Percentiles rank a stretch among this genome's conserved stretches.
Evolutionary conservation across 1,140 invertebrate genomes (phyloP).

Genomic region (Apocrypta bakeri): DNA sequence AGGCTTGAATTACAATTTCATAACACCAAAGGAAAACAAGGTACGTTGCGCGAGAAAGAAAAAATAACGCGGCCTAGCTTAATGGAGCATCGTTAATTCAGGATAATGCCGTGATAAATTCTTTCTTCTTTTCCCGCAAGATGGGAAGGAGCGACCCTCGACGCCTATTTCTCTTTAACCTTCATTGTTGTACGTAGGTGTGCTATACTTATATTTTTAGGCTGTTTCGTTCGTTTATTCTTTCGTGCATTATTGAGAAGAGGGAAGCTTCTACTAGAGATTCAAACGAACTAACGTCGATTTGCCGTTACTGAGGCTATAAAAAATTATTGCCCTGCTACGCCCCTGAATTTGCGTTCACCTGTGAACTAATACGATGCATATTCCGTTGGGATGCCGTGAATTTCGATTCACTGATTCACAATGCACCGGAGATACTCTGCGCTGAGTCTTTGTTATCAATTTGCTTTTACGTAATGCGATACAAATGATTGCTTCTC

Average conservation of each 20-base stretch:
- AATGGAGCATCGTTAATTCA: constrained; percentile 31
- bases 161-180: not conserved
- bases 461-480: not conserved
- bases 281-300: too few relatives aligned
- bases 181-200: not conserved
- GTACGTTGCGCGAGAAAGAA: not conserved
- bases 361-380: not conserved
- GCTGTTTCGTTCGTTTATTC: not conserved
- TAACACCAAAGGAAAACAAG: not conserved
- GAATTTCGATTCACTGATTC: not conserved
- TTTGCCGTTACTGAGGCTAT: not conserved
- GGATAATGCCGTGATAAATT: constrained; percentile 9
- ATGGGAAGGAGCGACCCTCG: not conserved
- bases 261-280: too few relatives aligned
- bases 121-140: constrained; percentile 1
- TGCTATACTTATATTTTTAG: not conserved
- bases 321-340: not conserved
- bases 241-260: too few relatives aligned
- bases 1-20: not conserved
- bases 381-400: not conserved
- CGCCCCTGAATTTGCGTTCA: not conserved
- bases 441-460: not conserved
- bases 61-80: not conserved
- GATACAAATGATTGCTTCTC: not conserved
- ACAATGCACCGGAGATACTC: not conserved